phyloP scores from a whole-genome alignment of 2,797 vertebrate genomes.

The Stomatorhinus walkeri region DNA sequence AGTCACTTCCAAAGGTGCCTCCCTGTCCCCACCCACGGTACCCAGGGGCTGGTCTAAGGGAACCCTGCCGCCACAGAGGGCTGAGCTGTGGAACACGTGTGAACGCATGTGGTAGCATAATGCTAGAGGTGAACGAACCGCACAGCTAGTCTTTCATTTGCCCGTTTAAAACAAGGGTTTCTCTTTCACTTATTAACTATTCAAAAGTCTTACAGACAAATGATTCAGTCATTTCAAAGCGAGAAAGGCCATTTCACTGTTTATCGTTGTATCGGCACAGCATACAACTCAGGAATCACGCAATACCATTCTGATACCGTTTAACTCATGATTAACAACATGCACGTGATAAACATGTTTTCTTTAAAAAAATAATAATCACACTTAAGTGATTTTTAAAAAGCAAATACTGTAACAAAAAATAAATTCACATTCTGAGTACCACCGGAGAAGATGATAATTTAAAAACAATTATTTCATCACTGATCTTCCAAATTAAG shows the following conservation, averaged over 20 bases:
- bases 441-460: background rate
- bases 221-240: conserved; percentile 10
- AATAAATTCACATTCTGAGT: conserved; percentile 3
- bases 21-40: background rate
- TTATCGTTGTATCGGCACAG: background rate
- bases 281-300: background rate
- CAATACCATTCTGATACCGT: background rate
- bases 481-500: background rate
- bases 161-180: background rate
- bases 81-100: background rate
- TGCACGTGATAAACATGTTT: background rate
- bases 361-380: background rate
- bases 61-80: background rate
- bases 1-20: background rate
- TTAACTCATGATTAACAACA: background rate
- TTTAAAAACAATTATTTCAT: conserved; percentile 44
- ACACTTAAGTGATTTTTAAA: background rate
- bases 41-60: background rate
- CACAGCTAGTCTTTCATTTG: background rate
- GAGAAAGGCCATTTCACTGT: background rate
- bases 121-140: background rate
- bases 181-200: background rate
- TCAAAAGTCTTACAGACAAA: conserved; percentile 2
- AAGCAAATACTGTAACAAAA: conserved; percentile 12
- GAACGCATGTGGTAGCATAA: background rate